These are phyloP conservation scores for Timandra comae DNA, from an alignment of 2,888 invertebrate species.

Conservation along the genomic window DNA sequence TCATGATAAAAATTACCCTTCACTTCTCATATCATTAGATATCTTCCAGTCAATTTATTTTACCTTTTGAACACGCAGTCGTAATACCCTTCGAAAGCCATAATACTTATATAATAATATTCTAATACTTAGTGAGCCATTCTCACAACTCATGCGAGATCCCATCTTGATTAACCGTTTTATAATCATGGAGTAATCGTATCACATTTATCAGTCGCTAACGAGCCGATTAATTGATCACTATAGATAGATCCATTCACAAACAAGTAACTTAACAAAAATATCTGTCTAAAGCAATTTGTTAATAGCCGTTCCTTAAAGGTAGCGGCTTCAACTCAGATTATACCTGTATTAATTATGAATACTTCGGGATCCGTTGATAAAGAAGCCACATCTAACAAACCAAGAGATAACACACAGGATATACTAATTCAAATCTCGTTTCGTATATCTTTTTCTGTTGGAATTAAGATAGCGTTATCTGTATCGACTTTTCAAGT, in stretches of 20 bases:
- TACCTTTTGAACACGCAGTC: too few relatives aligned
- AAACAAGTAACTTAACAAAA: slow-evolving; percentile 62
- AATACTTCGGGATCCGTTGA: slow-evolving; percentile 51
- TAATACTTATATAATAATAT: too few relatives aligned
- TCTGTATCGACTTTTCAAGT: slow-evolving; percentile 37
- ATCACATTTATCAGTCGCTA: slow-evolving; percentile 60
- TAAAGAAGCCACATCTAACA: slow-evolving; percentile 54
- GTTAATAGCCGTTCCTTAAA: slow-evolving; percentile 54
- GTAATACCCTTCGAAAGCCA: too few relatives aligned
- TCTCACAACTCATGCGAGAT: slow-evolving; percentile 53
- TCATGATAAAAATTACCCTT: too few relatives aligned
- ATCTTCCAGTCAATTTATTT: too few relatives aligned
- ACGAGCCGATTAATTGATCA: slow-evolving; percentile 69
- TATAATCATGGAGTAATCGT: slow-evolving; percentile 61
- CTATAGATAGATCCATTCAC: slow-evolving; percentile 59
- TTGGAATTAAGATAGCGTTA: slow-evolving; percentile 46
- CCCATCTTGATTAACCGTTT: slow-evolving; percentile 58
- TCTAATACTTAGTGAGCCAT: too few relatives aligned
- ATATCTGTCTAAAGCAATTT: slow-evolving; percentile 62
- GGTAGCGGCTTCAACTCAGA: slow-evolving; percentile 48
- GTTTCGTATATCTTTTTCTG: slow-evolving; percentile 44
- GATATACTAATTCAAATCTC: slow-evolving; percentile 57
- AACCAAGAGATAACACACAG: slow-evolving; percentile 49
- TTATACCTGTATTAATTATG: slow-evolving; percentile 43
- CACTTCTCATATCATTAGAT: too few relatives aligned